Evolutionary conservation across 1,140 invertebrate genomes (phyloP).

Genomic region (Xylocopa sonorina): DNA sequence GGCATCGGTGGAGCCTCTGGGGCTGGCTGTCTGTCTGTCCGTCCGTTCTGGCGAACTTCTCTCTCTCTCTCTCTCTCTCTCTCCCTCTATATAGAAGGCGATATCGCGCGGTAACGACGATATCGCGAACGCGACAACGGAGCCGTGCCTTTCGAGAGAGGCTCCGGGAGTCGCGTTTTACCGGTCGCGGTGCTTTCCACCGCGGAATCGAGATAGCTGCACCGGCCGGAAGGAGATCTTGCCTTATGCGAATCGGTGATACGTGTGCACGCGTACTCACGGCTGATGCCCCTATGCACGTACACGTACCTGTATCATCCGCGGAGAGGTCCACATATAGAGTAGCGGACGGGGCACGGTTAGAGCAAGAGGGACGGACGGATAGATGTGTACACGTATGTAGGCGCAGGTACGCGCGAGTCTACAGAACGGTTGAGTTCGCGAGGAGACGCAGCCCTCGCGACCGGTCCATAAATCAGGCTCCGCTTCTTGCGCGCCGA

Average conservation of each 20-base stretch:
- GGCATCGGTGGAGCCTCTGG: neutral
- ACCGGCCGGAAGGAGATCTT: slow-evolving; percentile 70
- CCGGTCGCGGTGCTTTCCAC: slow-evolving; percentile 59
- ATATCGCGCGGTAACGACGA: slow-evolving; percentile 28
- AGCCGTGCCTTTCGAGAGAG: neutral
- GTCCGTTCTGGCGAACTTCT: neutral
- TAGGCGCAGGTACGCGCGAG: slow-evolving; percentile 26
- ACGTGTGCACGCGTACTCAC: slow-evolving; percentile 20
- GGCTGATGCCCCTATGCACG: neutral
- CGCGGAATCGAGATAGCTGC: slow-evolving; percentile 57
- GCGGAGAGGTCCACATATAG: neutral
- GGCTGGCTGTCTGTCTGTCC: neutral
- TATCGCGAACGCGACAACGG: slow-evolving; percentile 29
- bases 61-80: too few species aligned
- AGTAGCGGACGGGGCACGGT: neutral
- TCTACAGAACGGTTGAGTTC: slow-evolving; percentile 66
- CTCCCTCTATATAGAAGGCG: slow-evolving; percentile 13
- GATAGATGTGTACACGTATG: neutral
- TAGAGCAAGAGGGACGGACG: slow-evolving; percentile 41
- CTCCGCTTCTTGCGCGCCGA: slow-evolving; percentile 75
- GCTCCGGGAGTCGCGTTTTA: slow-evolving; percentile 13
- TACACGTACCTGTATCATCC: slow-evolving; percentile 4
- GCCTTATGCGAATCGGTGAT: slow-evolving; percentile 48
- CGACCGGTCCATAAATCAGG: slow-evolving; percentile 77
- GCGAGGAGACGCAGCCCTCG: slow-evolving; percentile 71